These are phyloP conservation scores for Vollenhovia emeryi DNA, from an alignment of 1,140 invertebrate genomes.

Conservation along the genomic window DNA sequence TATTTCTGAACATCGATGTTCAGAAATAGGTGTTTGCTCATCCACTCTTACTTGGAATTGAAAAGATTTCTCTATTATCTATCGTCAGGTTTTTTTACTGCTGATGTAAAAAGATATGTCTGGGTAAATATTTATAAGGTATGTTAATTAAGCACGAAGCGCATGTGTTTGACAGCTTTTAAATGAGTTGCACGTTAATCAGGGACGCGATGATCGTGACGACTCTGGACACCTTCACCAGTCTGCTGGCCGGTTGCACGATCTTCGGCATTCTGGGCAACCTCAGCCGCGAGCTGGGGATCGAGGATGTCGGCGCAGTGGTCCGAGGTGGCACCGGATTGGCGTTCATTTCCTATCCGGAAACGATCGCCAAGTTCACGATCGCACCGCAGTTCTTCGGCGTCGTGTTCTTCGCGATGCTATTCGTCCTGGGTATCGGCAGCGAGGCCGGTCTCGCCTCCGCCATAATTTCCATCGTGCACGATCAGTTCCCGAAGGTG, in stretches of 20 bases:
- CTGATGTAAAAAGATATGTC: not conserved
- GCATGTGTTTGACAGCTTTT: not conserved
- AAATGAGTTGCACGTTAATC: not conserved
- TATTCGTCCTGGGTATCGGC: slow-evolving; percentile 86
- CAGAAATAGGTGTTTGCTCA: too few species aligned
- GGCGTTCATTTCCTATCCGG: slow-evolving; percentile 90
- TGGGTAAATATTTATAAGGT: not conserved
- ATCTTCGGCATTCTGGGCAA: slow-evolving; percentile 95
- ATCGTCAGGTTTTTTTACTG: not conserved
- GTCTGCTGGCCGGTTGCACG: slow-evolving; percentile 93
- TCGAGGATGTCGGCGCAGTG: slow-evolving; percentile 85
- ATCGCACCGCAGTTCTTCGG: slow-evolving; percentile 88
- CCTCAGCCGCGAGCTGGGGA: slow-evolving; percentile 88
- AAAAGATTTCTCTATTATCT: not conserved
- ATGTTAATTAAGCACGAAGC: not conserved
- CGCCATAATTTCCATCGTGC: slow-evolving; percentile 82
- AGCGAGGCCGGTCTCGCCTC: slow-evolving; percentile 84
- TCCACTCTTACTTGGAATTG: too few species aligned
- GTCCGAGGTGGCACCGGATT: slow-evolving; percentile 88
- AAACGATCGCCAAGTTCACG: slow-evolving; percentile 87
- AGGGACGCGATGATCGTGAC: slow-evolving; percentile 92
- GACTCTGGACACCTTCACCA: slow-evolving; percentile 92
- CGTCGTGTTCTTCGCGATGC: slow-evolving; percentile 89
- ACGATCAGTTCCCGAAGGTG: slow-evolving; percentile 83
- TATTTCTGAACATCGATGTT: too few species aligned